phyloP scores from a whole-genome alignment of 2,113 vertebrate species.

The Cariama cristata region DNA sequence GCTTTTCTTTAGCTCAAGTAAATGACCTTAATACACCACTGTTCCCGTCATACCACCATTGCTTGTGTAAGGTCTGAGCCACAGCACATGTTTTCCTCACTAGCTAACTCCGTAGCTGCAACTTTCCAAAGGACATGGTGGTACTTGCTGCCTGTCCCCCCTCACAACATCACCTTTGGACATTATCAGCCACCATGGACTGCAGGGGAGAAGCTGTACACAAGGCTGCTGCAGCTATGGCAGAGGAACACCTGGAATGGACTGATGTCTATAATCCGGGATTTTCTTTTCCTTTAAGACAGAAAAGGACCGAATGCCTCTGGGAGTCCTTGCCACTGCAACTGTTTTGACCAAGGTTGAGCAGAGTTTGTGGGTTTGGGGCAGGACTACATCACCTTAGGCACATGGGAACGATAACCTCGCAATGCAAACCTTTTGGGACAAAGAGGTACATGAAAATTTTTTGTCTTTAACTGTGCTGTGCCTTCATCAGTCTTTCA shows the following conservation, averaged over 20 bases:
- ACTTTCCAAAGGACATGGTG: not conserved
- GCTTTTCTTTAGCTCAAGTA: not conserved
- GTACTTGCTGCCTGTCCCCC: not conserved
- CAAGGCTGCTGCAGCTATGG: fast-evolving
- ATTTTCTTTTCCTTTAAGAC: not conserved
- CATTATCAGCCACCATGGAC: not conserved
- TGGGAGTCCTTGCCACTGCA: not conserved
- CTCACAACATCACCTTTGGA: not conserved
- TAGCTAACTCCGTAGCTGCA: not conserved
- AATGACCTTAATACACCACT: not conserved
- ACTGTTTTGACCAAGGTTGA: not conserved
- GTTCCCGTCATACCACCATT: not conserved
- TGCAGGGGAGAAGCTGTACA: not conserved
- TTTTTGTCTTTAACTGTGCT: not conserved
- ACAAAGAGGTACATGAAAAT: fast-evolving
- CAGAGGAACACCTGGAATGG: not conserved
- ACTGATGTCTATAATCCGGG: not conserved
- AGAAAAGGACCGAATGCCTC: not conserved
- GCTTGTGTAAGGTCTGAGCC: not conserved
- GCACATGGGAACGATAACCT: not conserved
- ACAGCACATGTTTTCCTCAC: not conserved
- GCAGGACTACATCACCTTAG: not conserved
- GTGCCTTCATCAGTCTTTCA: not conserved
- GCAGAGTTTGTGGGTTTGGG: not conserved
- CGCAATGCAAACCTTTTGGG: not conserved